Evolutionary conservation across 2,113 vertebrate species (phyloP), one percentile per base, ranked within the genome.

Genomic region (Cololabis saira): DNA sequence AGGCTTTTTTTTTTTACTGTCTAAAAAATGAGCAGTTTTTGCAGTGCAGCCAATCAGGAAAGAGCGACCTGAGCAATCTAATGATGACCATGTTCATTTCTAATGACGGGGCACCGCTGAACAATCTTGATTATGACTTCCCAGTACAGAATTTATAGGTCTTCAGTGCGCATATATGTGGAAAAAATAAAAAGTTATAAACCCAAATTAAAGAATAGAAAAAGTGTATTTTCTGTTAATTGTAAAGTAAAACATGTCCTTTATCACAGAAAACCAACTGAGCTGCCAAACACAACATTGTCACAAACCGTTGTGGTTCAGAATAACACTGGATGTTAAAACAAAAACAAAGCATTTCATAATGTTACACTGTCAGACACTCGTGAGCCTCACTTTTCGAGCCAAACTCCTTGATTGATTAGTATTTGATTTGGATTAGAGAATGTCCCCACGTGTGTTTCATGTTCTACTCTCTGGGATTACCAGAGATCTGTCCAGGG

Each of bases 41-140:
- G 5, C 81, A 80, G 78, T 57, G 77, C 78, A 15, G 68, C 74
- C 70, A 51, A 78, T 83, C 76, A 85, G 69, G 81, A 43, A 55
- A 71, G 73, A 41, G 71, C 33, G 64, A 50, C 82, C 83, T 64
- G 61, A 76, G n/a, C 72, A 67, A 87, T 61, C 78, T 30, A 66
- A 71, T 66, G 83, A 87, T 71, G 87, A 76, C 76, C 67, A 61
- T 47, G 69, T 65, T 66, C 68, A 83, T 85, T 85, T 84, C 76
- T 67, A 42, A 71, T 44, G 50, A 82, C 56, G 10, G 33, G 33
- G 10, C 33, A 63, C 56, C 71, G 83, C 80, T 67, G 45, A 88
- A 82, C 67, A 79, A 80, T 74, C 72, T 77, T 43, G 18, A 19
- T 68, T 67, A 60, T 12, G 41, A 71, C 76, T 61, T 59, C 66